phyloP scores from a whole-genome alignment of 2,888 invertebrate genomes.

The Drosophila cracens region DNA sequence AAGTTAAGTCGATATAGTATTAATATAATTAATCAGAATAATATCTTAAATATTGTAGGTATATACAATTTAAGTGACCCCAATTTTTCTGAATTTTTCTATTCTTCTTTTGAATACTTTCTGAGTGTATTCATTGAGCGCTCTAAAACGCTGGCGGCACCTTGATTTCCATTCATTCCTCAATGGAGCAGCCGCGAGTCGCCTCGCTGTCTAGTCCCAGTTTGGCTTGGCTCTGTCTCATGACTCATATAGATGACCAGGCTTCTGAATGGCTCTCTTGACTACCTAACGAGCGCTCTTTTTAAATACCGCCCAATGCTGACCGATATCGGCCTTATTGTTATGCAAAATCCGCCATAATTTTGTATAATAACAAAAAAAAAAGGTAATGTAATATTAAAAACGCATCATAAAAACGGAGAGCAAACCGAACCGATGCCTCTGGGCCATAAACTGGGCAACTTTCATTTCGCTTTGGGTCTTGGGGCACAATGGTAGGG shows the following conservation, averaged over 20 bases:
- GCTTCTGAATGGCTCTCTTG: constrained; percentile 24
- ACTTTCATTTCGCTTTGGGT: constrained; percentile 54
- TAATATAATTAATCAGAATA: background rate
- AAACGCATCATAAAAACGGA: constrained; percentile 64
- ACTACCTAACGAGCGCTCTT: constrained; percentile 35
- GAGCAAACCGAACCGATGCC: constrained; percentile 26
- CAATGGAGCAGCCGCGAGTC: constrained; percentile 13
- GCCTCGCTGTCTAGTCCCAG: constrained; percentile 33
- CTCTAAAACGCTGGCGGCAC: background rate
- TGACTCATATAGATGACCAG: constrained; percentile 29
- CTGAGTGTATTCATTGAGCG: constrained; percentile 6
- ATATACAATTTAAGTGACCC: background rate
- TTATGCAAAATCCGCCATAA: constrained; percentile 72
- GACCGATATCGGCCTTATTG: constrained; percentile 78
- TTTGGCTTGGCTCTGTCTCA: background rate
- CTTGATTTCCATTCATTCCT: constrained; percentile 2
- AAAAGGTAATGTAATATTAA: constrained; percentile 71
- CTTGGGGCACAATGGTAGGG: constrained; percentile 41
- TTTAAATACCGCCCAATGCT: constrained; percentile 38
- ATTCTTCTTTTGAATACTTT: no score
- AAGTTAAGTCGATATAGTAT: background rate
- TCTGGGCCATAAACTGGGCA: constrained; percentile 46
- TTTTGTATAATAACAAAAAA: constrained; percentile 36
- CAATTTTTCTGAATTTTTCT: background rate
- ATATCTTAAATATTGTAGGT: background rate